These are phyloP conservation scores for Oxytorus armatus DNA, from an alignment of 2,888 invertebrate genomes.

Conservation along the genomic window DNA sequence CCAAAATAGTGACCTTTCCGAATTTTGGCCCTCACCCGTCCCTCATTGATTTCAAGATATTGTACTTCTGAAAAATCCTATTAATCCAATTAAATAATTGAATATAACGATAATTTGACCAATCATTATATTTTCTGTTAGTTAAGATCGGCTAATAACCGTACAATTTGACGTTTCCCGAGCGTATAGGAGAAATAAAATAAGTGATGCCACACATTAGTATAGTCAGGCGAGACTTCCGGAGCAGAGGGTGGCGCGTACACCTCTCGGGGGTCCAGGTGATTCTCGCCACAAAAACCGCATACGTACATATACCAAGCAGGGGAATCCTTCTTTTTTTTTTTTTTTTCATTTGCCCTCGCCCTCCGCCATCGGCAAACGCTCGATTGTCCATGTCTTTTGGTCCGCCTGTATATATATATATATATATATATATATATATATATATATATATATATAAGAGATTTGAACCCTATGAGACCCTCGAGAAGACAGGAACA, in stretches of 20 bases:
- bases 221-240: conserved; percentile 10
- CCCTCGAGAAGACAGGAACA: conserved; percentile 47
- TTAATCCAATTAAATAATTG: no score
- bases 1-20: no score
- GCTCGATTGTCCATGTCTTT: conserved; percentile 8
- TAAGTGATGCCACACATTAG: background rate
- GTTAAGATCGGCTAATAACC: no score
- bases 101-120: no score
- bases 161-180: no score
- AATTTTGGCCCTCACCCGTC: no score
- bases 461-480: background rate
- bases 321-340: conserved; percentile 35
- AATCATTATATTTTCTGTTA: no score
- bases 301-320: conserved; percentile 5
- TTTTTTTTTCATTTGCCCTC: conserved; percentile 12
- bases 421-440: background rate
- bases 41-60: no score
- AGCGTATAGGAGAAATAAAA: no score
- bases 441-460: background rate
- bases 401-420: background rate
- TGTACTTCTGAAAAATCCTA: no score
- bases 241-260: conserved; percentile 53
- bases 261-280: conserved; percentile 59
- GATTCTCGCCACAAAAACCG: conserved; percentile 53
- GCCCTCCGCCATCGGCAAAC: background rate